Base-by-base conservation (phyloP, 2,113 vertebrate genomes). In the Cyphomyrus discorhynchus region DNA sequence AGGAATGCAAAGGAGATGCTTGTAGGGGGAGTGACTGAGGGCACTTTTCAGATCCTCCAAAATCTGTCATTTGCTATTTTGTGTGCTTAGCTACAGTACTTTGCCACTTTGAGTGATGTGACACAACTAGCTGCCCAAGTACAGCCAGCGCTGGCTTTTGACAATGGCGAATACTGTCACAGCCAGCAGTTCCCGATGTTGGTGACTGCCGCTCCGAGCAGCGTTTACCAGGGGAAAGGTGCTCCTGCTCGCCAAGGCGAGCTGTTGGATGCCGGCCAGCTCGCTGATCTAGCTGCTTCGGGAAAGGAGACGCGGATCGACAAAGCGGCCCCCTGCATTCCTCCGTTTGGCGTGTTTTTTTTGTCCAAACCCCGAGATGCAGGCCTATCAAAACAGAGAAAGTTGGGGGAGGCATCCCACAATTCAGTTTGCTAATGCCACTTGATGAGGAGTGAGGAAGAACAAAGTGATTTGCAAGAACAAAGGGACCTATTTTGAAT, bases 371-470 rank as follows among this genome's bases (percentile, higher is more conserved):
- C 85, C n/a, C 8, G 0, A 31, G 85, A 86, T 84, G 82, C 80
- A 9, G 42, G 80, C 39, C 45, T 9, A 86, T 52, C 11, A 31
- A 53, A 56, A 35, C n/a, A 17, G 47, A 52, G 85, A 53, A 47
- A 52, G 49, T 52, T 52, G 82, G 4, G 13, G 74, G 46, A 47
- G 39, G 19, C 42, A 24, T 46, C 21, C 45, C 46, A 46, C 35
- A 27, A 47, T 74, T 45, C 70, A 35, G 42, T 88, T 62, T 45
- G 53, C 39, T 88, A 31, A 62, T 58, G 66, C 45, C 74, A 50
- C 24, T 27, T 66, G 70, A 90, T 35, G 74, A 66, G 89, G 86
- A 86, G 82, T 58, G 56, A 90, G 82, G 42, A 62, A 87, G 58
- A 74, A 47, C 24, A 83, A 42, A 86, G 11, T 49, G 83, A 84